Base-by-base conservation (phyloP, 2,797 vertebrate species). In the Cheirogaleus major region DNA sequence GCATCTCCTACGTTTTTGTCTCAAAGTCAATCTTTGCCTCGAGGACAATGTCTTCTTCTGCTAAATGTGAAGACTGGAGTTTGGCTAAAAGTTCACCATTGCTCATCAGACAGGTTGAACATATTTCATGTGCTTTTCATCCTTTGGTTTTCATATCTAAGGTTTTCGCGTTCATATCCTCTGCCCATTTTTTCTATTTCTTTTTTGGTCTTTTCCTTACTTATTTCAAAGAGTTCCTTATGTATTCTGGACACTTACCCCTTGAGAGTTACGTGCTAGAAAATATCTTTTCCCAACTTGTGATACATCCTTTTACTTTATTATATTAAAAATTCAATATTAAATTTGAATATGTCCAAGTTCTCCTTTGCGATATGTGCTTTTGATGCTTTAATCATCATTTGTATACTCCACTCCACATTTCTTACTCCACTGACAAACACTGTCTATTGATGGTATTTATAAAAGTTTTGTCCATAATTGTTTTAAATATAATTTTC, bases 401-500 rank as follows among this genome's bases (percentile, higher is more conserved):
- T 45, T 55, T 69, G 30, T 5, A 55, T 20, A 85, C 2, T 45
- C 27, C 2, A 35, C 5, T 69, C 23, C 41, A 35, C 43, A 43
- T 72, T 43, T 85, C 30, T n/a, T 84, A 43, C 8, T 70, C 76
- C 27, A 84, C 17, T 59, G 43, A 70, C 18, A 89, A 80, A 89
- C 82, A 57, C 65, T 48, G 30, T 63, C 43, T 3, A 32, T 27
- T 25, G 18, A 7, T 30, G 11, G 7, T 32, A 78, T 96, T 73
- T 81, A 57, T 79, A 6, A 61, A 52, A 69, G 35, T 86, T 79
- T 92, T 63, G 1, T 61, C 86, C 30, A 2, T 69, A 50, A n/a
- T 50, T 63, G 7, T 73, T 90, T 93, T 48, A 75, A 85, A 92
- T 9, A 10, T 55, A 72, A n/a, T 95, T 95, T 95, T 86, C 73